Base-by-base conservation (phyloP, 2,113 vertebrate species). In the Pelmatolapia mariae region DNA sequence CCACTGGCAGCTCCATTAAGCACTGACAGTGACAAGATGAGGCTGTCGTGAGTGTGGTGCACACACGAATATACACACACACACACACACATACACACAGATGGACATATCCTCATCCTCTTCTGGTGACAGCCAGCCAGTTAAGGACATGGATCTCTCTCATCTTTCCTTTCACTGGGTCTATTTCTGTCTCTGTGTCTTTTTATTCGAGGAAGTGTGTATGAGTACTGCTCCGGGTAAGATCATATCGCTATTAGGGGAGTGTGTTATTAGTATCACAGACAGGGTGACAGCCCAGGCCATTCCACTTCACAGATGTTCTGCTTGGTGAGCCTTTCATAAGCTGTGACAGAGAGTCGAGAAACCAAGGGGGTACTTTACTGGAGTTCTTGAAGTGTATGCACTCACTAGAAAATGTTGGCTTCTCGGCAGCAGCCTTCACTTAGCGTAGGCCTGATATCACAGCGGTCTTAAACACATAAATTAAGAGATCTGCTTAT, bases 1-100 rank as follows among this genome's bases (percentile, higher is more conserved):
- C 95, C 94, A 89, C 92, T 91, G 94, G 93, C 94, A 91, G 94
- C 93, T 93, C 95, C 95, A 96, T 96, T 96, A 97, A 90, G 80
- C 88, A 80, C 93, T 93, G 92, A 95, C 94, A 95, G 94, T 95
- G 96, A 96, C 96, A 96, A 94, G 94, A 92, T 89, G 90, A 91
- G 92, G 89, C 93, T 95, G 91, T 83, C 22, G 86, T 80, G 82
- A 89, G 87, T 80, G 85, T 50, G 80, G 84, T 45, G 66, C 86
- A 89, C 91, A 83, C 83, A 81, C 76, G 18, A 76, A 89, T 83
- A 90, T 54, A 16, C 54, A 56, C 22, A 40, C 84, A 86, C 83
- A 87, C 73, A 78, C 76, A 71, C 83, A 80, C 47, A 43, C 0
- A 29, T 3, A 29, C 43, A 50, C 43, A 78, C 10, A 31, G 40